Conservation (phyloP, 2,797 vertebrate genomes). For the Trachurus trachurus region DNA sequence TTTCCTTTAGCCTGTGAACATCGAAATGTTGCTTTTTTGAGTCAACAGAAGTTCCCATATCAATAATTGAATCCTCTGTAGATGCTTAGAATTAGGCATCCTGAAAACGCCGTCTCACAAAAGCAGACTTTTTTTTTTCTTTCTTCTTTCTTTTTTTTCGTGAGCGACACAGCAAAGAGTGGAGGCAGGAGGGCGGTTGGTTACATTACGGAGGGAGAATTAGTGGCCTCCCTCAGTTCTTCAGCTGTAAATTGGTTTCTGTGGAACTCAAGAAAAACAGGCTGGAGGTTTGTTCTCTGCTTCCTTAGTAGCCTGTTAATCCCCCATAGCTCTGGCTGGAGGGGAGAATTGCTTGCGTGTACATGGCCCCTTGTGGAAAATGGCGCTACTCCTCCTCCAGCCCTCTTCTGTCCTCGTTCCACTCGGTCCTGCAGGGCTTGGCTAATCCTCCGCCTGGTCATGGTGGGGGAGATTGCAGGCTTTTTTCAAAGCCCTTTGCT, state of each 20-base stretch:
- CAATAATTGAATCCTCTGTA: slow-evolving; percentile 31
- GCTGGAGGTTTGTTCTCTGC: slow-evolving; percentile 66
- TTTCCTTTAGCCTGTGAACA: background rate
- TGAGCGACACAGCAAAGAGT: slow-evolving; percentile 60
- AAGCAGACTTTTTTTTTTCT: slow-evolving; percentile 28
- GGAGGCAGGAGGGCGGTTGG: slow-evolving; percentile 46
- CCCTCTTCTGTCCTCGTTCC: slow-evolving; percentile 70
- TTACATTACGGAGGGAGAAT: slow-evolving; percentile 52
- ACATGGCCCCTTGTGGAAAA: slow-evolving; percentile 70
- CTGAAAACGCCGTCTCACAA: slow-evolving; percentile 29
- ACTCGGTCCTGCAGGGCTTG: slow-evolving; percentile 70
- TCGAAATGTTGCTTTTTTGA: slow-evolving; percentile 26
- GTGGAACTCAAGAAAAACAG: slow-evolving; percentile 61
- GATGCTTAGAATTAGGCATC: slow-evolving; percentile 1
- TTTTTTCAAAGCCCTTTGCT: slow-evolving; percentile 76
- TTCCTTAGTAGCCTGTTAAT: slow-evolving; percentile 81
- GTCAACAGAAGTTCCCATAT: slow-evolving; percentile 18
- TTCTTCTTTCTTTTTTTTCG: too few relatives aligned
- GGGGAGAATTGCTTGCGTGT: slow-evolving; percentile 63
- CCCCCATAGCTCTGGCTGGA: slow-evolving; percentile 66
- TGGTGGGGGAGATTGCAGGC: slow-evolving; percentile 77
- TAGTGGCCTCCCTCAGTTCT: slow-evolving; percentile 54
- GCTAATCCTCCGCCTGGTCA: slow-evolving; percentile 83
- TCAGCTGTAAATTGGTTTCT: slow-evolving; percentile 79
- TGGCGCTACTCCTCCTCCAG: slow-evolving; percentile 61